A percentile compares a stretch with the other conserved stretches of the same genome.
These are phyloP conservation scores for Drosophila sordidula DNA, from an alignment of 2,888 invertebrate species.

Conservation along the genomic window DNA sequence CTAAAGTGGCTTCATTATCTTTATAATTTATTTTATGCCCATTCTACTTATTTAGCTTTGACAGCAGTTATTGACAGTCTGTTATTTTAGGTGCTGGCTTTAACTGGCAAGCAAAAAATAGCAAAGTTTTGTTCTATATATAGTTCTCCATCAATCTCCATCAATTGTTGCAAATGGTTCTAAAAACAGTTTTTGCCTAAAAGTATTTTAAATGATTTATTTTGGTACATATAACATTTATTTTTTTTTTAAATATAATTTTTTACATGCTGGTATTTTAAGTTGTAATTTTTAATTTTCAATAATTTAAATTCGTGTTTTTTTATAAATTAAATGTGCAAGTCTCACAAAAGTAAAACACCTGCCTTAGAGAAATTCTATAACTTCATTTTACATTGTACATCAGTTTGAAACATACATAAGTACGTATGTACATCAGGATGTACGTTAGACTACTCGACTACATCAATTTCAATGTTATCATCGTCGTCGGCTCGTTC, in stretches of 20 bases:
- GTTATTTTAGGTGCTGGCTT: too few relatives aligned
- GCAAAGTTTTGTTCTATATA: too few relatives aligned
- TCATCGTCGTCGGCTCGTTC: conserved; percentile 76
- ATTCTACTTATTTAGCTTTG: background rate
- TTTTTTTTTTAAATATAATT: conserved; percentile 19
- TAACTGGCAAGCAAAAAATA: too few relatives aligned
- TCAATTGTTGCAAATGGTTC: too few relatives aligned
- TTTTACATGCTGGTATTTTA: conserved; percentile 15
- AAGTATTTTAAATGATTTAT: conserved; percentile 12
- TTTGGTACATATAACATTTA: conserved; percentile 22
- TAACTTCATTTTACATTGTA: too few relatives aligned
- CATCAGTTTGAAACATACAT: conserved; percentile 1
- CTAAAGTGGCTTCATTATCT: too few relatives aligned
- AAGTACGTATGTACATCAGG: background rate
- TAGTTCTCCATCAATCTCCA: too few relatives aligned
- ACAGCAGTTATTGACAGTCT: background rate
- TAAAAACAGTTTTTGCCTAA: background rate
- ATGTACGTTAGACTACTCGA: conserved; percentile 60
- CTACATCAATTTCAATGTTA: conserved; percentile 83
- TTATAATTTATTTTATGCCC: too few relatives aligned
- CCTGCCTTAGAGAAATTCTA: too few relatives aligned
- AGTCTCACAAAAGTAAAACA: conserved; percentile 11
- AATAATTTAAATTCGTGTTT: conserved; percentile 56
- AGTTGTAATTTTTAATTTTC: conserved; percentile 8
- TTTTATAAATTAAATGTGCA: conserved; percentile 12